Evolutionary conservation across 2,888 invertebrate genomes (phyloP), one percentile per base, ranked within the genome.

Genomic region (Clusia tigrina): DNA sequence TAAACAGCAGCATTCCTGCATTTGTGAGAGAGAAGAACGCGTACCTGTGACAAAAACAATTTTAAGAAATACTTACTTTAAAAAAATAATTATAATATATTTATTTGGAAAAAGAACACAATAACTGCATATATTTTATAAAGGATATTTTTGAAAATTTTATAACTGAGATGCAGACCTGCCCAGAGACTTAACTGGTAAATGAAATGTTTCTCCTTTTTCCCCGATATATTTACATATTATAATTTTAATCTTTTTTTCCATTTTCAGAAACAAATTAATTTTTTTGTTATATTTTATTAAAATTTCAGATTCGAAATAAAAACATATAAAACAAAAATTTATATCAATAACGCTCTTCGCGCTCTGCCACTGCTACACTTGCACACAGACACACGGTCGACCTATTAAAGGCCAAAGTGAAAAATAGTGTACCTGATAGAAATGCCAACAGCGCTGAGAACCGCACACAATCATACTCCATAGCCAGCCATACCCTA

Each of bases 341-440:
- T n/a, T n/a, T n/a, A n/a, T 12, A 32, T 32, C 32, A 32, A 32
- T 32, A 32, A 32, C 32, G 12, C 32, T 32, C 32, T n/a, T 15
- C 42, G 12, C 42, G 3, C n/a, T 15, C 42, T 42, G n/a, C 42
- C 12, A 3, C n/a, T 15, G 42, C 42, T 42, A 15, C n/a, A n/a
- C 42, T 42, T n/a, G 42, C 12, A 15, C 42, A 12, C 32, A n/a
- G n/a, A n/a, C n/a, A n/a, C 32, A 12, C 32, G 5, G 32, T 32
- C 12, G 6, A 5, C 32, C 32, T 32, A 32, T 3, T 3, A 48
- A 48, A 48, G 48, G 48, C 48, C 48, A 48, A 48, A n/a, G 22
- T 18, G 3, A 22, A 48, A 48, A 48, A 48, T 48, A 48, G 48
- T 22, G 48, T 48, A 48, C 48, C 48, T 48, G 48, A 48, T 48